Evolutionary conservation across 2,888 invertebrate genomes (phyloP), one percentile per base, ranked within the genome.

Genomic region (Cataglyphis rosenhaueri): DNA sequence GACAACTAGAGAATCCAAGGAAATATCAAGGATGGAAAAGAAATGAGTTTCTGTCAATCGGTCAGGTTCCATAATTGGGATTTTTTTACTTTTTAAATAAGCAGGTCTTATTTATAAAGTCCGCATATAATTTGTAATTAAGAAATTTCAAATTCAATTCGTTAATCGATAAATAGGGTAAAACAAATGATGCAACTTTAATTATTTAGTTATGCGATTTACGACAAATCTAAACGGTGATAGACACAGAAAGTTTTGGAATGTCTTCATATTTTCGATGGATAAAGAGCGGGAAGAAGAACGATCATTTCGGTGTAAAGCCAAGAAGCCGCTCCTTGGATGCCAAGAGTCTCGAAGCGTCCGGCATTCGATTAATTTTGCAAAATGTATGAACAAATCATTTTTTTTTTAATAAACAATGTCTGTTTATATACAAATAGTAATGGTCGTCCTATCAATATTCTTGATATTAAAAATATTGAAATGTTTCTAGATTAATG

Each of bases 321-420:
- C 97, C 96, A 12, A 95, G 97, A 76, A 97, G 97, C 93, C 95
- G 97, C 84, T 97, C 97, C 0, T 94, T 97, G 93, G 97, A 97
- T 93, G 96, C 97, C 41, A 96, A 96, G 86, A 96, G 97, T 10
- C 94, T 97, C 92, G 97, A 97, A 92, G 95, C 96, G 79, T 96
- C 97, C 83, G 97, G 97, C 52, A 95, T 97, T 85, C 95, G 95
- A 76, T 93, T 96, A 61, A 95, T 96, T 76, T 95, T 96, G 15
- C 96, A 96, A 90, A 95, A 95, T 91, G 95, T 95, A 95, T 83
- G 62, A 84, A 29, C n/a, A 78, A 61, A 10, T 79, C 32, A 29
- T 21, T 21, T 15, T 55, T 35, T 15, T 35, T 32, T 61, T 9
- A 3, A 5, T 8, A 38, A 62, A 38, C 18, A n/a, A 6, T n/a